These are phyloP conservation scores for Caenorhabditis inopinata DNA, from an alignment of 1,140 invertebrate species.

Conservation along the genomic window DNA sequence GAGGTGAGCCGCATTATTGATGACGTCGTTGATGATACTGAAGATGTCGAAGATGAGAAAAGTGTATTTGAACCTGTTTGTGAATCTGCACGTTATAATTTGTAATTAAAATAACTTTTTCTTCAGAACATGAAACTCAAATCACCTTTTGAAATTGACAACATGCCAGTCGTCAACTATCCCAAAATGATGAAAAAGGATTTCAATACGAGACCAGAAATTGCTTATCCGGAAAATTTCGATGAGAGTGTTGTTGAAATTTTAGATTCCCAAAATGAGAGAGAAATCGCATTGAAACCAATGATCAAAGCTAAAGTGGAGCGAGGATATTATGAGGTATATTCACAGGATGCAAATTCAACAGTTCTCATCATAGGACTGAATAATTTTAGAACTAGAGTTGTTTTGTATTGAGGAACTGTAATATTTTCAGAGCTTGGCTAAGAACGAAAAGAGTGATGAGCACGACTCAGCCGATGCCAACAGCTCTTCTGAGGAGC, in stretches of 20 bases:
- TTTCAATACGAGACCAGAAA: background rate
- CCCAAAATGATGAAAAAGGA: background rate
- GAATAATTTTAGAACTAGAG: too few species aligned
- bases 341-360: too few species aligned
- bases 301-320: background rate
- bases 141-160: background rate
- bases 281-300: background rate
- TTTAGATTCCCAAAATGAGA: constrained; percentile 3
- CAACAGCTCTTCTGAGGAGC: too few species aligned
- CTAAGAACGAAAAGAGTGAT: too few species aligned
- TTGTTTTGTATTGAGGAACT: too few species aligned
- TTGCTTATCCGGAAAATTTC: background rate
- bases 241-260: background rate
- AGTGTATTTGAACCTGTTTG: background rate
- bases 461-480: too few species aligned
- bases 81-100: background rate
- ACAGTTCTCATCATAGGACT: too few species aligned
- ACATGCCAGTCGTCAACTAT: background rate
- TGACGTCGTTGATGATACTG: background rate
- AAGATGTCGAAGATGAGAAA: background rate
- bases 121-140: background rate
- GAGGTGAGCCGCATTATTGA: background rate
- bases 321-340: constrained; percentile 17
- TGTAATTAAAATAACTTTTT: background rate
- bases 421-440: too few species aligned